Conservation (phyloP, 2,797 vertebrate species). For the Pitangus sulphuratus region DNA sequence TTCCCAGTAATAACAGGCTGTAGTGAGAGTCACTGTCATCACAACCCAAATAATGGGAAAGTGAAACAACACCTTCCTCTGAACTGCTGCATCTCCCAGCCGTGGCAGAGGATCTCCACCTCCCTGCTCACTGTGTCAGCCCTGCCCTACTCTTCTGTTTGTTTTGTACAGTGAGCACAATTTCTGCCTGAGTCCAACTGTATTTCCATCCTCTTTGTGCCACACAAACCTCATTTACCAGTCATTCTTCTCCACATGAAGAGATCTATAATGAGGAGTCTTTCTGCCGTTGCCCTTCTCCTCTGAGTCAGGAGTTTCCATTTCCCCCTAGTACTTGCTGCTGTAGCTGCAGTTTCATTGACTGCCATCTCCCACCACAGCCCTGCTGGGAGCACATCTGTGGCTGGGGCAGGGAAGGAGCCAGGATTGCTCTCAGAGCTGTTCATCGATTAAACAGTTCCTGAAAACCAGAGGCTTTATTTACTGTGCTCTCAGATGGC, state of each 20-base stretch:
- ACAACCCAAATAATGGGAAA: neutral
- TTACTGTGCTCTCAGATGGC: neutral
- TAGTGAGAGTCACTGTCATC: neutral
- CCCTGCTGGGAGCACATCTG: slow-evolving; percentile 60
- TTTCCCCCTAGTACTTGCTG: slow-evolving; percentile 59
- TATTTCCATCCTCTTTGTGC: slow-evolving; percentile 68
- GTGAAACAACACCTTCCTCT: neutral
- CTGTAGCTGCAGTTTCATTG: slow-evolving; percentile 64
- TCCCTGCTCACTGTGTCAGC: neutral
- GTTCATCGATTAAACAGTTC: neutral
- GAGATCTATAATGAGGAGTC: slow-evolving; percentile 68
- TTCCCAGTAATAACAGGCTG: neutral
- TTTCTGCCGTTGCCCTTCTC: slow-evolving; percentile 68
- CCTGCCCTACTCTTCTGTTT: slow-evolving; percentile 42
- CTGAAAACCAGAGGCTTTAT: slow-evolving; percentile 1
- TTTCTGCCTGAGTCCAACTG: slow-evolving; percentile 67
- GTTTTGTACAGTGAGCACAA: slow-evolving; percentile 66
- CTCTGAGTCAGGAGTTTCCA: slow-evolving; percentile 68
- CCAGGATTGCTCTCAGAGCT: neutral
- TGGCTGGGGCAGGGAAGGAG: slow-evolving; percentile 34
- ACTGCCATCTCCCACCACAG: slow-evolving; percentile 47
- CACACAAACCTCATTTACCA: slow-evolving; percentile 69
- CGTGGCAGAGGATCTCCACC: neutral
- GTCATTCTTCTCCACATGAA: slow-evolving; percentile 66
- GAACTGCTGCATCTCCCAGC: neutral